A percentile compares a stretch with the other conserved stretches of the same genome.
These are phyloP conservation scores for Dallia pectoralis DNA, from an alignment of 2,797 vertebrate species.

Conservation along the genomic window DNA sequence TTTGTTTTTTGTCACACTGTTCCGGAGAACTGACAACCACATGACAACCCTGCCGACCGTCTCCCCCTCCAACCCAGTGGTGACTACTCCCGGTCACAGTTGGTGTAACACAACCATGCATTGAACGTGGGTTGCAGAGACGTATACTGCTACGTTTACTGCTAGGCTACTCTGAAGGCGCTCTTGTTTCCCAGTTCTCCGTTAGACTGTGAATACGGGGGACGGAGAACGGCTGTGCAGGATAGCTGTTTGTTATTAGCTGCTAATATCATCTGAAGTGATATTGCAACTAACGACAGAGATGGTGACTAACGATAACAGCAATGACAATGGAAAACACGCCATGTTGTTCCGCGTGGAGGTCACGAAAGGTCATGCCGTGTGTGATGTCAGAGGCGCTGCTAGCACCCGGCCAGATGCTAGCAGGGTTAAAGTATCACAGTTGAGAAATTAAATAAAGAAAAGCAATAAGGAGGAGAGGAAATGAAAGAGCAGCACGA, in stretches of 20 bases:
- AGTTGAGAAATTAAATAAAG: slow-evolving; percentile 33
- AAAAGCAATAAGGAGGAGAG: slow-evolving; percentile 61
- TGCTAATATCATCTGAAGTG: neutral
- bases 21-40: too few species aligned
- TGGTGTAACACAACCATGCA: too few species aligned
- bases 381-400: slow-evolving; percentile 35
- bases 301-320: neutral
- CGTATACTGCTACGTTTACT: too few species aligned
- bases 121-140: too few species aligned
- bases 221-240: neutral
- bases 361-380: slow-evolving; percentile 19
- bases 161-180: too few species aligned
- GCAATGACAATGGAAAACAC: neutral
- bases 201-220: neutral
- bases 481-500: slow-evolving; percentile 67
- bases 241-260: neutral
- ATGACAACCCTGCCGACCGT: too few species aligned
- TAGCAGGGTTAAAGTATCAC: slow-evolving; percentile 41
- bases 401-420: neutral
- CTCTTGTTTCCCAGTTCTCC: neutral
- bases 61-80: too few species aligned
- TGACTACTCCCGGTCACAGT: too few species aligned
- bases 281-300: neutral
- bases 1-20: too few species aligned
- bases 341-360: neutral